Evolutionary conservation across 92 coral and sea anemone species (phyloP).

Genomic region (Virgularia gustaviana): DNA sequence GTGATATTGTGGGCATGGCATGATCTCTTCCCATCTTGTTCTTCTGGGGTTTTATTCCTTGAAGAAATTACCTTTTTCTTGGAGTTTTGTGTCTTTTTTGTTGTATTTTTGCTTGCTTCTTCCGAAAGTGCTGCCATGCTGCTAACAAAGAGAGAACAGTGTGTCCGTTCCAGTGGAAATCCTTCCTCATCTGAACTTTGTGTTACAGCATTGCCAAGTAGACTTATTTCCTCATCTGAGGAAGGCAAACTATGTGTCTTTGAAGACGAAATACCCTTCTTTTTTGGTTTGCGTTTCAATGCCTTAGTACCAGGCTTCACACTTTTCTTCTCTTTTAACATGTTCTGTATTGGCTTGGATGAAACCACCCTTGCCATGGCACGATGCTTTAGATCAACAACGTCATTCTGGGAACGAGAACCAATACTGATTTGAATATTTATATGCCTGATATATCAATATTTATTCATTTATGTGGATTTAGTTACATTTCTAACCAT

Average conservation of each 20-base stretch:
- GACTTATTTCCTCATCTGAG: neutral
- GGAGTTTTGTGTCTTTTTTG: slow-evolving; percentile 1
- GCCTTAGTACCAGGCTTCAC: neutral
- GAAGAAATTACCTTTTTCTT: slow-evolving; percentile 36
- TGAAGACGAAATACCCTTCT: neutral
- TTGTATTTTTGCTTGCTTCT: slow-evolving; percentile 1
- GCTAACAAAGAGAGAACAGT: slow-evolving; percentile 57
- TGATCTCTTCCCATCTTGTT: slow-evolving; percentile 20
- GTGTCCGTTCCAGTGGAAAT: neutral
- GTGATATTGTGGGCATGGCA: too few species aligned
- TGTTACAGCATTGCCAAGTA: neutral
- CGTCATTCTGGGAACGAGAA: neutral
- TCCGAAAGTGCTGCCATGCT: slow-evolving; percentile 40
- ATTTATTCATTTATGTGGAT: neutral
- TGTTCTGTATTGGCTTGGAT: slow-evolving; percentile 30
- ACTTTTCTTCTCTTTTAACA: neutral
- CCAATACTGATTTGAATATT: neutral
- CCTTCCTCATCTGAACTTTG: too few species aligned
- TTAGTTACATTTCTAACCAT: too few species aligned
- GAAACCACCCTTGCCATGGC: slow-evolving; percentile 11
- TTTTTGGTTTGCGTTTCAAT: neutral
- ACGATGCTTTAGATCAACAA: slow-evolving; percentile 12
- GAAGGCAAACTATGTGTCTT: neutral
- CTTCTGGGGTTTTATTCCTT: neutral
- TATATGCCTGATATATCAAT: neutral